These are phyloP conservation scores for Craterocephalus amniculus DNA, from an alignment of 2,797 vertebrate genomes.

Conservation along the genomic window DNA sequence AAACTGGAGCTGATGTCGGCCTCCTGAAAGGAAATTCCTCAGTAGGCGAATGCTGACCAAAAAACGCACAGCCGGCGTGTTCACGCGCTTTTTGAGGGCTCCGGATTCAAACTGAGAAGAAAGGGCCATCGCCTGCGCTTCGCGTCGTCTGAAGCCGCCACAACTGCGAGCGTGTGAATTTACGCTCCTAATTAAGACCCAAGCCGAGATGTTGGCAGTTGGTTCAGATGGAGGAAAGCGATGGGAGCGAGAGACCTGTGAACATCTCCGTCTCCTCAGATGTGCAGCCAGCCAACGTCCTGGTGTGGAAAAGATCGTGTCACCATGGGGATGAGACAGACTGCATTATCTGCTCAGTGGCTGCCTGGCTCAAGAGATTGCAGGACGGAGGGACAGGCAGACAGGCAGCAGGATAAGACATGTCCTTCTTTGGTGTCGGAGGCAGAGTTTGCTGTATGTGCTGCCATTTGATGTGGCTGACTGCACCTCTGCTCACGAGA, in stretches of 20 bases:
- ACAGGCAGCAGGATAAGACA: constrained; percentile 58
- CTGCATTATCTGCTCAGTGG: constrained; percentile 69
- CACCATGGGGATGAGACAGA: constrained; percentile 70
- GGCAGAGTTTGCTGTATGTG: constrained; percentile 41
- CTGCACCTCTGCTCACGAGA: neutral
- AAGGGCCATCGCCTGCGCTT: neutral
- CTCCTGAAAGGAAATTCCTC: constrained; percentile 43
- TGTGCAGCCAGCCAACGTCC: constrained; percentile 49
- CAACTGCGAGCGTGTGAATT: constrained; percentile 3
- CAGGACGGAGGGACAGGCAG: constrained; percentile 45
- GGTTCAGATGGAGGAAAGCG: constrained; percentile 21
- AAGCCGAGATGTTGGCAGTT: constrained; percentile 9
- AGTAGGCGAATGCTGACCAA: constrained; percentile 23
- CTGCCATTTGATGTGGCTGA: constrained; percentile 38
- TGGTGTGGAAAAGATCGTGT: constrained; percentile 63
- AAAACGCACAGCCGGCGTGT: constrained; percentile 4
- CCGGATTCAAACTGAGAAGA: constrained; percentile 8
- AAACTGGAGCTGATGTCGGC: constrained; percentile 33
- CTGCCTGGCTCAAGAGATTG: constrained; percentile 64
- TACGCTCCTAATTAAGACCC: constrained; percentile 33
- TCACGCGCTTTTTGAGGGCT: constrained; percentile 30
- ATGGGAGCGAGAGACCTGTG: constrained; percentile 6
- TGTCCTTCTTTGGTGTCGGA: constrained; percentile 48
- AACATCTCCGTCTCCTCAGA: constrained; percentile 54
- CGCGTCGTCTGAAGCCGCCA: neutral